phyloP scores from a whole-genome alignment of 2,888 invertebrate species.

The Thysanoteuthis rhombus region DNA sequence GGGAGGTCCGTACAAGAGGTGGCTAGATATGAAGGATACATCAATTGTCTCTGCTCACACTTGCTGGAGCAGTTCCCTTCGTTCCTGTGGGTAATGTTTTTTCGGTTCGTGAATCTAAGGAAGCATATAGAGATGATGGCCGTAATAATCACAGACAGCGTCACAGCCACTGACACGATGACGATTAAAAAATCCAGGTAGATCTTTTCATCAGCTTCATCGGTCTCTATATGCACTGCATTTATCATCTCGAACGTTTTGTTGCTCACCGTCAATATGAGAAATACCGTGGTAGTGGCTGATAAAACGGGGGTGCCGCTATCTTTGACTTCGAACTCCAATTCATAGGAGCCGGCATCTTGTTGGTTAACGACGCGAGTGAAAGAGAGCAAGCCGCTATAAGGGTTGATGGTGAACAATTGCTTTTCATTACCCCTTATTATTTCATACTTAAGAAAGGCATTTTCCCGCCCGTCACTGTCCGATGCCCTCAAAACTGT shows the following conservation, averaged over 20 bases:
- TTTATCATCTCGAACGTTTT: not conserved
- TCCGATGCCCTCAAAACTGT: not conserved
- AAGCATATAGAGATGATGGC: not conserved
- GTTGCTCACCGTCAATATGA: not conserved
- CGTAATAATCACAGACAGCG: not conserved
- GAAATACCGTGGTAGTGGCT: not conserved
- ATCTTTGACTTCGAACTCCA: not conserved
- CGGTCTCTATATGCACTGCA: not conserved
- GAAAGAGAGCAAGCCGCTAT: not conserved
- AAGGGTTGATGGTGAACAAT: not conserved
- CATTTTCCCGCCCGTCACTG: not conserved
- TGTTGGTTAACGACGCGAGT: not conserved
- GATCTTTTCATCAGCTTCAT: not conserved
- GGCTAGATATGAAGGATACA: not conserved
- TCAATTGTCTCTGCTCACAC: not conserved
- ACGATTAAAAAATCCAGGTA: not conserved
- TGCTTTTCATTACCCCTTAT: not conserved
- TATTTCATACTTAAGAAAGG: slow-evolving; percentile 12
- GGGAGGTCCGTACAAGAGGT: not conserved
- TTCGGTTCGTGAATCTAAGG: not conserved
- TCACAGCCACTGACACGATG: not conserved
- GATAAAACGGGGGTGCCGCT: not conserved
- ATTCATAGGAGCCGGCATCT: not conserved
- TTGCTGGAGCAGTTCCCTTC: not conserved
- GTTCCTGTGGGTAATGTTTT: not conserved